phyloP scores from a whole-genome alignment of 2,888 invertebrate species.

The Orthosia gracilis region DNA sequence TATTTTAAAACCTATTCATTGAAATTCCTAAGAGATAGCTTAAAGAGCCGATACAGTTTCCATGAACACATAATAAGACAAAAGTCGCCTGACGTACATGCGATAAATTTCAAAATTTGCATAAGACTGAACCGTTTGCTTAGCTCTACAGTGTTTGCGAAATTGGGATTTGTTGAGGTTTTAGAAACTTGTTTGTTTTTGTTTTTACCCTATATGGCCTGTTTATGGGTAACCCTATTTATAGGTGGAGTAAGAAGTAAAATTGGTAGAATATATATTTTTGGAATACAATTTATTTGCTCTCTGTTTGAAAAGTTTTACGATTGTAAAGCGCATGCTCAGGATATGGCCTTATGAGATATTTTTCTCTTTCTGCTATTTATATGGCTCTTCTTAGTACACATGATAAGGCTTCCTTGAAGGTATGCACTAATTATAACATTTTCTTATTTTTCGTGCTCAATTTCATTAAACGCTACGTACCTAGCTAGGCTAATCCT shows the following conservation, averaged over 20 bases:
- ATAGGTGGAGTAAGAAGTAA: background rate
- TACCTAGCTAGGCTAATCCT: no score
- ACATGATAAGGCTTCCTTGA: no score
- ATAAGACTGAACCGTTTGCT: slow-evolving; percentile 40
- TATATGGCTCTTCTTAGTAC: background rate
- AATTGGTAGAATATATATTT: no score
- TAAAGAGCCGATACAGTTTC: slow-evolving; percentile 28
- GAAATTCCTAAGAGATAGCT: slow-evolving; percentile 45
- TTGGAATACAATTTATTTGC: no score
- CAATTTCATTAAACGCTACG: no score
- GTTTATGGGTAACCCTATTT: background rate
- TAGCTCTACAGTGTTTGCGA: slow-evolving; percentile 29
- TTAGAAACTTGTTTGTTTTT: slow-evolving; percentile 4
- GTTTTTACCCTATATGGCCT: slow-evolving; percentile 9
- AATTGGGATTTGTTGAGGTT: slow-evolving; percentile 32
- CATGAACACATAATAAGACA: slow-evolving; percentile 42
- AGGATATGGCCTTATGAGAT: background rate
- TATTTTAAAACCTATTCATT: slow-evolving; percentile 28
- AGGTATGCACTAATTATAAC: no score
- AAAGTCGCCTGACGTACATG: slow-evolving; percentile 45
- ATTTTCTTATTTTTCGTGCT: no score
- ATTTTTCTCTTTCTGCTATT: background rate
- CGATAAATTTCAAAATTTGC: slow-evolving; percentile 59
- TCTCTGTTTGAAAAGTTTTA: background rate
- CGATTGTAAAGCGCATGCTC: background rate